Percentiles rank a stretch among this genome's conserved stretches.
Evolutionary conservation across 2,888 invertebrate species (phyloP).

Genomic region (Drosophila melanosoma): DNA sequence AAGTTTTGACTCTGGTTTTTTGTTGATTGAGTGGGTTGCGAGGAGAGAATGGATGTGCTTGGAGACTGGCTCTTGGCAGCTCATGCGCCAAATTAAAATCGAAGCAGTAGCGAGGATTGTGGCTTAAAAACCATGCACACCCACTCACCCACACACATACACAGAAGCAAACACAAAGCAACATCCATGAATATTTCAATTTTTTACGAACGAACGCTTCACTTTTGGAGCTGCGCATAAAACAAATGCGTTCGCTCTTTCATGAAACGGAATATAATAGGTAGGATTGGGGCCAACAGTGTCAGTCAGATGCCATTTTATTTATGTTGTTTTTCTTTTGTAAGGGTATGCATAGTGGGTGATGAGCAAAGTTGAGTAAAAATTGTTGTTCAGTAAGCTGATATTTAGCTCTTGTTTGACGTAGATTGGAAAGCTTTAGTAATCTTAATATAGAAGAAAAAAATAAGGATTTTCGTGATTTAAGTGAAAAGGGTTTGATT

Average conservation of each 20-base stretch:
- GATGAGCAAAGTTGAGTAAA: slow-evolving; percentile 47
- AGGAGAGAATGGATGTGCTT: neutral
- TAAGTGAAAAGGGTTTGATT: too few species aligned
- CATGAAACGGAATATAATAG: slow-evolving; percentile 11
- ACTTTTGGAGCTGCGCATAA: slow-evolving; percentile 63
- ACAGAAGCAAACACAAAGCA: slow-evolving; percentile 34
- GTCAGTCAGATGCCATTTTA: slow-evolving; percentile 49
- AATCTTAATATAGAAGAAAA: neutral
- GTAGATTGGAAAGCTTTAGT: neutral
- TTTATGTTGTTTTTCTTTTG: neutral
- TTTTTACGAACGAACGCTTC: slow-evolving; percentile 69
- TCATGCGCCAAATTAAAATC: slow-evolving; percentile 62
- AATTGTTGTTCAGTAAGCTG: slow-evolving; percentile 41
- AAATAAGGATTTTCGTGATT: neutral
- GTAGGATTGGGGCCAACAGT: neutral
- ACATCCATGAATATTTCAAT: slow-evolving; percentile 71
- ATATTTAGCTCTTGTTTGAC: neutral
- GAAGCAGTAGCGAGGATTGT: slow-evolving; percentile 24
- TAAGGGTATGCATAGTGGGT: slow-evolving; percentile 29
- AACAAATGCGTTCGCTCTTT: slow-evolving; percentile 55
- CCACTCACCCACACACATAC: neutral
- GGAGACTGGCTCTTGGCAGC: slow-evolving; percentile 16
- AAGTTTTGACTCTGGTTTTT: slow-evolving; percentile 68
- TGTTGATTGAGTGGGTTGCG: neutral
- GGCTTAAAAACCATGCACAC: slow-evolving; percentile 21